Percentiles rank a stretch among this genome's conserved stretches.
These are phyloP conservation scores for Phasianus colchicus DNA, from an alignment of 2,113 vertebrate species.

Conservation along the genomic window DNA sequence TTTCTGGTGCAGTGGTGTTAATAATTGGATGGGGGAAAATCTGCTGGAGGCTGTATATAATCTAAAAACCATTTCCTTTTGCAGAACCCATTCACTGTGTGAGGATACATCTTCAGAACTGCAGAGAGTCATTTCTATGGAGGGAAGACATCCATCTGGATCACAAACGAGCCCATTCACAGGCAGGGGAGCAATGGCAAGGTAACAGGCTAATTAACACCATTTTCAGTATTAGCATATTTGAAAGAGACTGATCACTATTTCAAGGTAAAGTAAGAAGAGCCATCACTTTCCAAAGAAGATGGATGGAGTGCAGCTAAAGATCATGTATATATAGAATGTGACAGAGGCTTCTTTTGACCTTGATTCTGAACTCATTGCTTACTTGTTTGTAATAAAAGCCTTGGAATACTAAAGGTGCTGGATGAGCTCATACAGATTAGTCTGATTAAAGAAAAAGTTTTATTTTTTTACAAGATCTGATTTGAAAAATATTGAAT, in stretches of 20 bases:
- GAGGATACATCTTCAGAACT: slow-evolving; percentile 77
- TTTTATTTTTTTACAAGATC: background rate
- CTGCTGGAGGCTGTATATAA: background rate
- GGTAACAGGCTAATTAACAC: slow-evolving; percentile 75
- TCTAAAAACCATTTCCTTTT: slow-evolving; percentile 19
- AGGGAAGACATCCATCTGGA: slow-evolving; percentile 70
- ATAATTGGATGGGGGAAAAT: background rate
- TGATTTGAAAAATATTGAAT: background rate
- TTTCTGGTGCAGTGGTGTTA: background rate
- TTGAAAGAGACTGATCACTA: background rate
- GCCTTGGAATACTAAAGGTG: background rate
- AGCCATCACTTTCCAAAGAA: background rate
- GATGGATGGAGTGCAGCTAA: background rate
- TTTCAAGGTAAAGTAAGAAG: background rate
- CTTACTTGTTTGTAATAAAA: background rate
- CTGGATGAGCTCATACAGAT: background rate
- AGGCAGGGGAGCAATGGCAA: slow-evolving; percentile 82
- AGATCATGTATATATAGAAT: background rate
- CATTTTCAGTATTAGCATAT: background rate
- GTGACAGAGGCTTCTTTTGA: background rate
- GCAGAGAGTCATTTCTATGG: slow-evolving; percentile 78
- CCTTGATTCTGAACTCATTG: background rate
- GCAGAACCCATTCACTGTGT: slow-evolving; percentile 78
- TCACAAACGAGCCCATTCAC: slow-evolving; percentile 75
- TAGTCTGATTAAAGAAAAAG: background rate